A percentile compares a stretch with the other conserved stretches of the same genome.
These are phyloP conservation scores for Drosophila nigrodunni DNA, from an alignment of 1,140 invertebrate species.

Conservation along the genomic window DNA sequence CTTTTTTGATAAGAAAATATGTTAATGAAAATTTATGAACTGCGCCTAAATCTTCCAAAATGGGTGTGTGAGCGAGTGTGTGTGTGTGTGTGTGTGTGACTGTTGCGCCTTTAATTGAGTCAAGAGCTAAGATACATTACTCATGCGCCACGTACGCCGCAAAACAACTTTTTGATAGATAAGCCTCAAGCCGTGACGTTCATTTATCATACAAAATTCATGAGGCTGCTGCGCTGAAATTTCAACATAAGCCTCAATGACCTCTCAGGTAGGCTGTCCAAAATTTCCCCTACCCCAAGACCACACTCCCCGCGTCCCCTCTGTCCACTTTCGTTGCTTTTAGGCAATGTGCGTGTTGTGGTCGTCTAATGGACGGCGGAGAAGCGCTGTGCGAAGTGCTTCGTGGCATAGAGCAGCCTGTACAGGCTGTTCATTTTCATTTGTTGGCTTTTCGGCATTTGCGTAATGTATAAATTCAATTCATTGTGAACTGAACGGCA, in stretches of 20 bases:
- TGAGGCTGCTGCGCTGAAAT: slow-evolving; percentile 58
- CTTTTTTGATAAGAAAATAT: slow-evolving; percentile 51
- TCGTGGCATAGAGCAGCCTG: slow-evolving; percentile 2
- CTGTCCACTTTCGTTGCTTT: slow-evolving; percentile 5
- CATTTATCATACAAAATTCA: slow-evolving; percentile 81
- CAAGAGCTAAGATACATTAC: slow-evolving; percentile 57
- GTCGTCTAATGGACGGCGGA: slow-evolving; percentile 38
- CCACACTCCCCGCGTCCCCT: too few relatives aligned
- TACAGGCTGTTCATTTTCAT: slow-evolving; percentile 43
- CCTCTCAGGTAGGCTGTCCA: slow-evolving; percentile 52
- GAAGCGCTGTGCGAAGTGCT: background rate
- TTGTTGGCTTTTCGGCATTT: slow-evolving; percentile 53
- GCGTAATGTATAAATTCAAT: slow-evolving; percentile 78
- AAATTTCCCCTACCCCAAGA: background rate
- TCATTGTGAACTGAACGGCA: slow-evolving; percentile 25
- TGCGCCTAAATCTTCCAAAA: slow-evolving; percentile 14
- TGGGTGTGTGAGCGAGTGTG: slow-evolving; percentile 9
- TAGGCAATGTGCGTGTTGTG: slow-evolving; percentile 49
- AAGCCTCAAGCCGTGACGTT: slow-evolving; percentile 73
- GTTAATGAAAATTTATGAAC: slow-evolving; percentile 41
- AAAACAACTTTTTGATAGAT: slow-evolving; percentile 61
- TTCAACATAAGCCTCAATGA: slow-evolving; percentile 54
- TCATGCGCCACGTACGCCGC: slow-evolving; percentile 72
- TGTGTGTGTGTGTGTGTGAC: slow-evolving; percentile 2
- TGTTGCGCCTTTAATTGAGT: slow-evolving; percentile 28